A percentile compares a stretch with the other conserved stretches of the same genome.
phyloP scores from a whole-genome alignment of 2,797 vertebrate genomes.

The Manis javanica region DNA sequence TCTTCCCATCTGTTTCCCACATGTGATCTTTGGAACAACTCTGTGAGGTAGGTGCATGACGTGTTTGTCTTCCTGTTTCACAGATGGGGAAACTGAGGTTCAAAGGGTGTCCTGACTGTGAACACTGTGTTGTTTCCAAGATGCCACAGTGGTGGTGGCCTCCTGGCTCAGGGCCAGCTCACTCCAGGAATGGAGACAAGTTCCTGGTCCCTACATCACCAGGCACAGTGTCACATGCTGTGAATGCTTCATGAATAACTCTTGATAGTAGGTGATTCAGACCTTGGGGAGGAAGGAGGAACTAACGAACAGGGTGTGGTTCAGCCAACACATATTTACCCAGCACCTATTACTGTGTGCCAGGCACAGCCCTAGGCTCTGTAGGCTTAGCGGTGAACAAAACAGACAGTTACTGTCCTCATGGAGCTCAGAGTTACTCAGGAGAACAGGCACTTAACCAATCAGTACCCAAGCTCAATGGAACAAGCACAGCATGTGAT shows the following conservation, averaged over 20 bases:
- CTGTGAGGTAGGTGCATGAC: not conserved
- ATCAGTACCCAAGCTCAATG: not conserved
- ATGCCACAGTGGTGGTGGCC: not conserved
- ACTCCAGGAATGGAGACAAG: not conserved
- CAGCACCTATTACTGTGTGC: too few relatives aligned
- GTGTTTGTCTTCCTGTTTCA: not conserved
- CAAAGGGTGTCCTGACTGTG: not conserved
- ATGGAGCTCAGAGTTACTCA: not conserved
- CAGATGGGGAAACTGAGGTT: not conserved
- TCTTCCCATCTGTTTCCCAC: not conserved
- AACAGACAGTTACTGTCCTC: not conserved
- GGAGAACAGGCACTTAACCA: not conserved
- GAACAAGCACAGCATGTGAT: not conserved
- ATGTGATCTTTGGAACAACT: not conserved
- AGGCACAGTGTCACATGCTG: not conserved
- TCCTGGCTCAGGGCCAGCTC: not conserved
- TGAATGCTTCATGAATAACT: not conserved
- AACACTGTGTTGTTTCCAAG: not conserved
- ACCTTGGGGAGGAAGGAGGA: not conserved
- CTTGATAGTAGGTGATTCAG: not conserved
- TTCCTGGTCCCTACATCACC: not conserved
- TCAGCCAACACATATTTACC: not conserved
- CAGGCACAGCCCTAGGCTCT: not conserved
- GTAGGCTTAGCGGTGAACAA: not conserved
- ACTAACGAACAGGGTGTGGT: not conserved